These are phyloP conservation scores for Karalla daura DNA, from an alignment of 2,797 vertebrate species.

Conservation along the genomic window DNA sequence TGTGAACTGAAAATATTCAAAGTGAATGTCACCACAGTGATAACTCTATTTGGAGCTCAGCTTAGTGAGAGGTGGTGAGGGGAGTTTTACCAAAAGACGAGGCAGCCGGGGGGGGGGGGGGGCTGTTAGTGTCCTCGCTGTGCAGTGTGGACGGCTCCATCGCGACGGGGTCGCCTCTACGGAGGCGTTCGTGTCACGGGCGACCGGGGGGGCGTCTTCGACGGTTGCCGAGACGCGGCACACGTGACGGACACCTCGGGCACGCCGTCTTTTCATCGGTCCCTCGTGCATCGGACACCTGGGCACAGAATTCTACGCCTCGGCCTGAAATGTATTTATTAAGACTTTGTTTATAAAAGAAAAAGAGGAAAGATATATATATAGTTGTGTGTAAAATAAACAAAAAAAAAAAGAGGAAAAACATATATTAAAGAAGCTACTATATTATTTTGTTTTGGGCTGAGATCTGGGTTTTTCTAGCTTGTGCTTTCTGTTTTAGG, in stretches of 20 bases:
- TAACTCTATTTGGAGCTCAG: constrained; percentile 81
- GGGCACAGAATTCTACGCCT: constrained; percentile 78
- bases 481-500: constrained; percentile 86
- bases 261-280: constrained; percentile 63
- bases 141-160: constrained; percentile 25
- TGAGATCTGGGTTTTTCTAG: constrained; percentile 75
- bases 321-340: constrained; percentile 95
- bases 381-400: constrained; percentile 86
- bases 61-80: constrained; percentile 55
- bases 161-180: constrained; percentile 71
- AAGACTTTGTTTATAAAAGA: constrained; percentile 86
- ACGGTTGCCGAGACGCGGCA: constrained; percentile 51
- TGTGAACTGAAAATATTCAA: constrained; percentile 81
- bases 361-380: constrained; percentile 78
- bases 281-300: constrained; percentile 68
- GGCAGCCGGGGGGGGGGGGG: constrained; percentile 50
- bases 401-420: constrained; percentile 56
- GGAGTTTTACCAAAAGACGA: constrained; percentile 76
- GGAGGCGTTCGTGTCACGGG: constrained; percentile 85
- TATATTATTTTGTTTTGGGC: constrained; percentile 86
- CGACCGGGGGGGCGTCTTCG: constrained; percentile 46
- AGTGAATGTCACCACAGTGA: constrained; percentile 81
- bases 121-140: constrained; percentile 55
- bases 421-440: constrained; percentile 80
- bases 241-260: constrained; percentile 58